Evolutionary conservation across 2,113 vertebrate species (phyloP).

Genomic region (Protomyctophum bolini): DNA sequence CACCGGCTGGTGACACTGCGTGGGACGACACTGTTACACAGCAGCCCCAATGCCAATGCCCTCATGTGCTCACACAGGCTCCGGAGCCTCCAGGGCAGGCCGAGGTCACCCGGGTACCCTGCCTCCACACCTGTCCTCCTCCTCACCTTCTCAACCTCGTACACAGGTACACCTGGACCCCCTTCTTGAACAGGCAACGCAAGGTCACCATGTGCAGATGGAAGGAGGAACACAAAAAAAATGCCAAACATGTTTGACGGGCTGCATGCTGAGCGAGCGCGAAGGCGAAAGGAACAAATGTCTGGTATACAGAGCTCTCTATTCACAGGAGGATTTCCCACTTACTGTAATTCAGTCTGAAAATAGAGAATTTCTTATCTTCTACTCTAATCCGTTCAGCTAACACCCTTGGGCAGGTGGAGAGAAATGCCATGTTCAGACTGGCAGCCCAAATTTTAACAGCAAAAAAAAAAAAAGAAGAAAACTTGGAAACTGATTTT

Average conservation of each 20-base stretch:
- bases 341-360: conserved; percentile 27
- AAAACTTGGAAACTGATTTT: too few relatives aligned
- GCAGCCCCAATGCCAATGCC: conserved; percentile 59
- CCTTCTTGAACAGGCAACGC: background rate
- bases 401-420: conserved; percentile 34
- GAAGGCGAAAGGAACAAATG: background rate
- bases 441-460: too few relatives aligned
- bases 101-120: conserved; percentile 61
- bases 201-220: conserved; percentile 25
- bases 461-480: too few relatives aligned
- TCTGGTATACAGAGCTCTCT: conserved; percentile 23
- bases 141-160: conserved; percentile 33
- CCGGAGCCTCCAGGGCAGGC: conserved; percentile 50
- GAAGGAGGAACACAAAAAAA: background rate
- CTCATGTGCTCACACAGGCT: conserved; percentile 64
- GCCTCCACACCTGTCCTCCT: conserved; percentile 54
- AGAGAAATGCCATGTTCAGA: background rate
- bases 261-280: background rate
- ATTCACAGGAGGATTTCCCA: conserved; percentile 9
- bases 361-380: conserved; percentile 21
- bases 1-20: conserved; percentile 68
- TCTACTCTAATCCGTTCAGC: conserved; percentile 33
- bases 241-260: too few relatives aligned
- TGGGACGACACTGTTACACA: conserved; percentile 57
- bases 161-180: conserved; percentile 34